Evolutionary conservation across 2,888 invertebrate species (phyloP), one percentile per base, ranked within the genome.

Genomic region (Silvanus unidentatus): DNA sequence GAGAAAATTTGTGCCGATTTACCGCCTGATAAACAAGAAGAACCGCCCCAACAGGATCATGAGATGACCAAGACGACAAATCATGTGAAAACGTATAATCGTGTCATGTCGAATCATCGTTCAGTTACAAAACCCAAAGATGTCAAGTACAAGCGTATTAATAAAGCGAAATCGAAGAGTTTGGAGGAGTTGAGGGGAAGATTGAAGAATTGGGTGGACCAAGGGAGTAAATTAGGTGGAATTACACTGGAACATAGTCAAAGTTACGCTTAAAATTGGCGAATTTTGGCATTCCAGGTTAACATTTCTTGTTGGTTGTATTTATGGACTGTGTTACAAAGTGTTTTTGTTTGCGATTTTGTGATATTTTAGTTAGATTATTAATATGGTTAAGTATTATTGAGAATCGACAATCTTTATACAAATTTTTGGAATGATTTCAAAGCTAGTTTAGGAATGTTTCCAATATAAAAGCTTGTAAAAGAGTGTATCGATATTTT

Each of bases 51-150:
- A 65, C 57, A 61, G 74, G 11, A 76, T 72, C 49, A n/a, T 38
- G 47, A 10, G 48, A 42, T 37, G 52, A 52, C 40, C 45, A 48
- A 34, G 50, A 55, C 53, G 40, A 60, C 62, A 13, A 70, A 64
- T 48, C 83, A 81, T 48, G 85, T 88, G 40, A 60, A 58, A 47
- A 59, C 59, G 1, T 54, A 54, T 88, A 89, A 89, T 70, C 75
- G 91, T 54, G 90, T 91, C 45, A 91, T 91, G 90, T 88, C 88
- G 37, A 91, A 90, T 72, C 91, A 92, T 69, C 77, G 90, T 52
- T 89, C 88, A 41, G 91, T 92, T 40, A 90, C 89, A 3, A 91
- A 91, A 68, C 90, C 90, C 52, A 90, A 90, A 73, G 91, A 92
- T 67, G 90, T 91, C 27, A 91, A 91, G 72, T 91, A 90, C 73